A percentile compares a stretch with the other conserved stretches of the same genome.
Evolutionary conservation across 2,113 vertebrate genomes (phyloP).

Genomic region (Tragelaphus imberbis): DNA sequence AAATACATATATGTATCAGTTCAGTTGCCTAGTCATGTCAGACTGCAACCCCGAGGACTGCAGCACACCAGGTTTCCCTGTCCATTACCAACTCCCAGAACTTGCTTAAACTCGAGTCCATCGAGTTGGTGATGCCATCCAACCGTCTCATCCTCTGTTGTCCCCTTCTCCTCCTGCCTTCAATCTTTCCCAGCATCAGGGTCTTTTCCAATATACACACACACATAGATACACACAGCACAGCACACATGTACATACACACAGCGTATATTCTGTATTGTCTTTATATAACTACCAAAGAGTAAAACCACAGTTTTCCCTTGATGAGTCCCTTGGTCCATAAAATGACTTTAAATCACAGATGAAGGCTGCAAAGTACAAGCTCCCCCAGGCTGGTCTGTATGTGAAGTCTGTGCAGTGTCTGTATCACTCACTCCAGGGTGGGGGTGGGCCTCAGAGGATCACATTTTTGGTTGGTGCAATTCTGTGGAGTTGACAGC

Average conservation of each 20-base stretch:
- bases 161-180: not conserved
- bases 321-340: not conserved
- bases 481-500: not conserved
- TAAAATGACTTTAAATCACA: not conserved
- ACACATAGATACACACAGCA: not conserved
- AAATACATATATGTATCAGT: not conserved
- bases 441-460: not conserved
- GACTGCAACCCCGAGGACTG: not conserved
- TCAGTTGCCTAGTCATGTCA: not conserved
- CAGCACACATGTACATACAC: no score
- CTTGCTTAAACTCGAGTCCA: not conserved
- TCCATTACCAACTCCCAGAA: not conserved
- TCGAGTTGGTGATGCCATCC: not conserved
- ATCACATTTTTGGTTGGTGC: not conserved
- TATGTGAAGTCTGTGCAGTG: not conserved
- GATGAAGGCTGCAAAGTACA: not conserved
- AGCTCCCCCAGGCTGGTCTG: not conserved
- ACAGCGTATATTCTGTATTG: not conserved
- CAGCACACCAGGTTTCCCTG: not conserved
- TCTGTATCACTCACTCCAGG: not conserved
- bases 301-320: not conserved
- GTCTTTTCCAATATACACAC: not conserved
- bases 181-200: not conserved
- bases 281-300: not conserved
- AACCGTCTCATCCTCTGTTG: not conserved